Base-by-base conservation (phyloP, 2,888 invertebrate genomes). In the Polymixis lichenea region DNA sequence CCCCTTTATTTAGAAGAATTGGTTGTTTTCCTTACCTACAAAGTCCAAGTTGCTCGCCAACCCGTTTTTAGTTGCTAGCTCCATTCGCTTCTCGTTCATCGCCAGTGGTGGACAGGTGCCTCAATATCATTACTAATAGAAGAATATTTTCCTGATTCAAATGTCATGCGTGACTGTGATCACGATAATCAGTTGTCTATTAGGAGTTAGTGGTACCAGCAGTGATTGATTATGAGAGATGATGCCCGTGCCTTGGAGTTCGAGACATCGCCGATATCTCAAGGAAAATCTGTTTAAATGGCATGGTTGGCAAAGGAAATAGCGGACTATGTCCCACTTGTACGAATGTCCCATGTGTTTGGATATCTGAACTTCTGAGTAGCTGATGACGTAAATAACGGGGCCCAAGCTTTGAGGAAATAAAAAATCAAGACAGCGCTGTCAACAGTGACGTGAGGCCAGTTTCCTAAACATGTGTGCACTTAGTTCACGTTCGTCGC, bases 71-170 rank as follows among this genome's bases (percentile, higher is more conserved):
- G 43, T 46, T 46, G 43, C 43, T 46, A 46, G 43, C 2, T 46
- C 43, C 1, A 46, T 6, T 13, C 43, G 43, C 43, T 46, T 46
- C 43, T 46, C 11, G 43, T 46, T 46, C 11, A 46, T 46, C 43
- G 43, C 43, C 11, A 13, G 43, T 13, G 43, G 43, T 46, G 43
- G 43, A 46, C 43, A 46, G 43, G 43, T 9, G 11, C 11, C 43
- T 46, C 11, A 46, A 46, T 49, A 49, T 61, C 22, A 38, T 38
- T 55, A 73, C 6, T 69, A 60, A 58, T 69, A 74, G 51, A 62
- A 53, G 15, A 56, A 82, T 70, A 71, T 85, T 75, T 82, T 75
- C 62, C 60, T 78, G 72, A 78, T 77, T 78, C 38, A 85, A 74
- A 72, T 74, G 62, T 19, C 69, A 75, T 70, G 51, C 83, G 78